Evolutionary conservation across 2,888 invertebrate genomes (phyloP), one percentile per base, ranked within the genome.

Genomic region (Sarcophaga rosellei): DNA sequence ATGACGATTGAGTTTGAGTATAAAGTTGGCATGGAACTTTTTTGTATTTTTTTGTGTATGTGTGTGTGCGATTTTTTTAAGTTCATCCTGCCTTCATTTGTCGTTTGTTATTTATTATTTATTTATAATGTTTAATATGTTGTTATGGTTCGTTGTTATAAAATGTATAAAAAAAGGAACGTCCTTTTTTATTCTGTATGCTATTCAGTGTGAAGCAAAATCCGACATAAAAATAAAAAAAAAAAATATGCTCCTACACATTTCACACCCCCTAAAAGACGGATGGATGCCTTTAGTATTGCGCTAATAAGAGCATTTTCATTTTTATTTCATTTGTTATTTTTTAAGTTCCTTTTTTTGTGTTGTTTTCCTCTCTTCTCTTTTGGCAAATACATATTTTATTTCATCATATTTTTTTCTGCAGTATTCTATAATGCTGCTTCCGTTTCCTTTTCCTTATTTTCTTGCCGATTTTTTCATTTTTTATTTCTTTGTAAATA

Each of bases 91-190:
- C 59, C 57, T 72, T 72, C 78, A 85, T 79, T 85, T 82, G 79
- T 79, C 82, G 76, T 76, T 79, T 77, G 66, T 79, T 76, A 73
- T 80, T 76, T 83, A 75, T 85, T 85, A 86, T 83, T 82, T 86
- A 86, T 86, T 83, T 80, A 80, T 76, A 63, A 77, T 80, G 23
- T 80, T 76, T 73, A 83, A 86, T 72, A 82, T 83, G 68, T 68
- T 80, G 75, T 73, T 80, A 79, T 61, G 78, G 78, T 75, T 79
- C 25, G 65, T 44, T 73, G 62, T 57, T 68, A 23, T 63, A 45
- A 11, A 12, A 57, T 17, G 20, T 17, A 61, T 47, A 69, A 4
- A 66, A 66, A 66, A 63, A 66, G 61, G n/a, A 69, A 17, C 21
- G 78, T 25, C 63, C 70, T 68, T 68, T 68, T 68, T 77, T 10